phyloP scores from a whole-genome alignment of 64 coral and sea anemone genomes.

The Pocillopora damicornis region DNA sequence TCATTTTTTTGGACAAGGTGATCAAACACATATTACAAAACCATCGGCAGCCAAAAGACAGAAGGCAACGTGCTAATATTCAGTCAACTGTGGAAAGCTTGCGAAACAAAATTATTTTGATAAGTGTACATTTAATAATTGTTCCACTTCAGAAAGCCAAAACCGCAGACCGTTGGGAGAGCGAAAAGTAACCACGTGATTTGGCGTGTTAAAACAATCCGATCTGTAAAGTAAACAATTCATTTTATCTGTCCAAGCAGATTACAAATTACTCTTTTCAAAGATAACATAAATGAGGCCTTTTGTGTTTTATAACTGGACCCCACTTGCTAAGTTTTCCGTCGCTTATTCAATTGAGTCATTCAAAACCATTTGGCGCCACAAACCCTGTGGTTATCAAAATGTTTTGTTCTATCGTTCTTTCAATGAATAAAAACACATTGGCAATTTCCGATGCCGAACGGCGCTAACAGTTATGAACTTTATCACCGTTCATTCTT shows the following conservation, averaged over 20 bases:
- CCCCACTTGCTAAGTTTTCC: neutral
- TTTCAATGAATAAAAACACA: neutral
- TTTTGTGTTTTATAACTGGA: neutral
- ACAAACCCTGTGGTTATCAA: neutral
- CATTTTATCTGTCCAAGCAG: neutral
- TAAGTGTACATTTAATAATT: neutral
- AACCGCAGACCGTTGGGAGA: neutral
- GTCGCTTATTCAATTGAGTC: neutral
- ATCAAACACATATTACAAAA: neutral
- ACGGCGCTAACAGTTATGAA: conserved; percentile 11
- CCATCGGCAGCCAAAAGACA: neutral
- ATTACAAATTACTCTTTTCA: conserved; percentile 17
- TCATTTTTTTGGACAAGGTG: neutral
- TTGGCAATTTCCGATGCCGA: neutral
- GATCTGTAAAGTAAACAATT: conserved; percentile 16
- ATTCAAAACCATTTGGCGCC: neutral
- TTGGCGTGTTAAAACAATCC: neutral
- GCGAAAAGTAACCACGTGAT: neutral
- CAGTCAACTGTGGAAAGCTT: neutral
- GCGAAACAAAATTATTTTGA: neutral
- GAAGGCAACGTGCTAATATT: neutral
- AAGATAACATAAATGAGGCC: conserved; percentile 22
- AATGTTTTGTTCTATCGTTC: neutral
- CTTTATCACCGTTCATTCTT: neutral
- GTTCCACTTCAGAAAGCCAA: neutral